These are phyloP conservation scores for Sebastes taczanowskii DNA, from an alignment of 2,797 vertebrate species.

Conservation along the genomic window DNA sequence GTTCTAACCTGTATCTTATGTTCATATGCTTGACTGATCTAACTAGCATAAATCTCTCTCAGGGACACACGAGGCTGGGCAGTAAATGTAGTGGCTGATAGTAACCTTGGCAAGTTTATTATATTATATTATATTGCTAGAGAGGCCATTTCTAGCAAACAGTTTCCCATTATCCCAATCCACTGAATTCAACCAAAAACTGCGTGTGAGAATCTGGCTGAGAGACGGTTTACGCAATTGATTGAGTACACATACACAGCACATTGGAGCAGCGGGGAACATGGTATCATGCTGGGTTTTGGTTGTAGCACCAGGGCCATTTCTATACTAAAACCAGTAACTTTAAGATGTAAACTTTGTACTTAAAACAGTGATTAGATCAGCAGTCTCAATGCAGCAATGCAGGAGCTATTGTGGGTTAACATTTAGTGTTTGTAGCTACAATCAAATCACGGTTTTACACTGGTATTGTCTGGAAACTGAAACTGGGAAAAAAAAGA, in stretches of 20 bases:
- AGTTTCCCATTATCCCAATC: background rate
- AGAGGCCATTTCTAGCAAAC: background rate
- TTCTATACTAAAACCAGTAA: background rate
- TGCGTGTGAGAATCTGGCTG: background rate
- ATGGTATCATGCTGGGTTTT: background rate
- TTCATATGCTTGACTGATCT: conserved; percentile 40
- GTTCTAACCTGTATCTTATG: conserved; percentile 51
- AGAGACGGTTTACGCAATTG: background rate
- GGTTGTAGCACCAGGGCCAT: background rate
- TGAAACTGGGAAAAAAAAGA: background rate
- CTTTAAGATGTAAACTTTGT: background rate
- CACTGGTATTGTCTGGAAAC: background rate
- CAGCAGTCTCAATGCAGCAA: background rate
- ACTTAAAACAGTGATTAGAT: background rate
- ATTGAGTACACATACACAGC: background rate
- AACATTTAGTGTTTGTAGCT: background rate
- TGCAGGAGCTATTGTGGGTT: background rate
- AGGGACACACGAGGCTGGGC: background rate
- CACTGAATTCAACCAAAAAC: background rate
- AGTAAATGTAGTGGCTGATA: background rate
- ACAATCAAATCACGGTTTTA: background rate
- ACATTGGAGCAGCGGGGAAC: background rate
- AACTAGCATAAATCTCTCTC: conserved; percentile 4
- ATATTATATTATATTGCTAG: background rate
- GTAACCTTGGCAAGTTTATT: background rate